Evolutionary conservation across 2,888 invertebrate species (phyloP).

Genomic region (Hyles lineata): DNA sequence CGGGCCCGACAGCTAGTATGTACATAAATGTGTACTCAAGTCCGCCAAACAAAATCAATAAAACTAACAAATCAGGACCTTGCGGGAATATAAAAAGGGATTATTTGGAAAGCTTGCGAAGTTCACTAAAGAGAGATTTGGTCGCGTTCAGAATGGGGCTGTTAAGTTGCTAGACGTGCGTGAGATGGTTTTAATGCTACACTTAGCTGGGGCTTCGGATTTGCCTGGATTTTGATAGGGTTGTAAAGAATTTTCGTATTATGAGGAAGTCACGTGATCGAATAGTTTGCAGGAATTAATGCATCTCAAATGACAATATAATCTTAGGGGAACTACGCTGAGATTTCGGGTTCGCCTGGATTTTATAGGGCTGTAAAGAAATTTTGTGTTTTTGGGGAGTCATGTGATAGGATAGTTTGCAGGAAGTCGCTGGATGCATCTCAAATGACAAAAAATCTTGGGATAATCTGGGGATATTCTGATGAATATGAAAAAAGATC

Average conservation of each 20-base stretch:
- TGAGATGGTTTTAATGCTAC: not conserved
- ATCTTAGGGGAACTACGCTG: too few relatives aligned
- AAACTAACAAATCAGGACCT: constrained; percentile 1
- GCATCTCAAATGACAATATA: too few relatives aligned
- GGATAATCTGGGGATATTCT: too few relatives aligned
- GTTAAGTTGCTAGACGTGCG: not conserved
- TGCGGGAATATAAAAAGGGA: constrained; percentile 9
- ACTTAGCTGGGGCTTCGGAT: not conserved
- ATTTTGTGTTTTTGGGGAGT: too few relatives aligned
- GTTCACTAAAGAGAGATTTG: constrained; percentile 13
- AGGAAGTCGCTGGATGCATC: too few relatives aligned
- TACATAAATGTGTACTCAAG: too few relatives aligned
- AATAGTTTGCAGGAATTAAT: too few relatives aligned
- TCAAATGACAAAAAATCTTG: too few relatives aligned
- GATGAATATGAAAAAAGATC: too few relatives aligned
- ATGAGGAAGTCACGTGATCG: too few relatives aligned
- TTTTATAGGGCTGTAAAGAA: not conserved
- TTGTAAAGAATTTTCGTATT: not conserved
- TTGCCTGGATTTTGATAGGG: not conserved
- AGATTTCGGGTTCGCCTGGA: not conserved
- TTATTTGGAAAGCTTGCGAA: constrained; percentile 15
- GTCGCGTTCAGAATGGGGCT: not conserved
- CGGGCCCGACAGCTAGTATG: too few relatives aligned
- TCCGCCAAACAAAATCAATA: constrained; percentile 17
- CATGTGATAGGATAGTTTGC: too few relatives aligned